Evolutionary conservation across 2,797 vertebrate species (phyloP).

Genomic region (Poecilia wingei): DNA sequence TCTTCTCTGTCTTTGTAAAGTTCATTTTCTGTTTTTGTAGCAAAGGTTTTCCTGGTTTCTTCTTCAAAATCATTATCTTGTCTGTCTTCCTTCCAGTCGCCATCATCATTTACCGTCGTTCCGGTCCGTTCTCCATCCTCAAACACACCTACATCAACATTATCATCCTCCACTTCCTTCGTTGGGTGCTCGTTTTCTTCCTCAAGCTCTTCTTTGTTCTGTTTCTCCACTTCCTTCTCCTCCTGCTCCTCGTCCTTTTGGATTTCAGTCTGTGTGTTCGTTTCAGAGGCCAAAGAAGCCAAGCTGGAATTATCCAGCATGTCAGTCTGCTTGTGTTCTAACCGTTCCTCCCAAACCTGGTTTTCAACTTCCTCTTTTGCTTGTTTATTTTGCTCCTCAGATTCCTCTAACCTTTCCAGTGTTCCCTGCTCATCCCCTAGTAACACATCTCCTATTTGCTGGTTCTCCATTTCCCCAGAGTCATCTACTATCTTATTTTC

Average conservation of each 20-base stretch:
- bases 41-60: background rate
- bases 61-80: conserved; percentile 6
- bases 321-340: background rate
- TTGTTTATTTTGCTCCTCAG: background rate
- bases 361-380: background rate
- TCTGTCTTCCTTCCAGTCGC: background rate
- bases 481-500: background rate
- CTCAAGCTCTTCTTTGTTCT: background rate
- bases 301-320: background rate
- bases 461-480: background rate
- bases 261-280: conserved; percentile 2
- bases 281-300: background rate
- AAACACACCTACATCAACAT: background rate
- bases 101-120: background rate
- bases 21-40: background rate
- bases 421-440: background rate
- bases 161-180: background rate
- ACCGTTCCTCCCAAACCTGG: background rate
- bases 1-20: background rate
- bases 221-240: background rate
- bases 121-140: background rate
- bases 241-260: background rate
- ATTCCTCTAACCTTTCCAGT: background rate
- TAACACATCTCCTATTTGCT: background rate
- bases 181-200: background rate